Evolutionary conservation across 2,113 vertebrate species (phyloP).

Genomic region (Dasyprocta punctata): DNA sequence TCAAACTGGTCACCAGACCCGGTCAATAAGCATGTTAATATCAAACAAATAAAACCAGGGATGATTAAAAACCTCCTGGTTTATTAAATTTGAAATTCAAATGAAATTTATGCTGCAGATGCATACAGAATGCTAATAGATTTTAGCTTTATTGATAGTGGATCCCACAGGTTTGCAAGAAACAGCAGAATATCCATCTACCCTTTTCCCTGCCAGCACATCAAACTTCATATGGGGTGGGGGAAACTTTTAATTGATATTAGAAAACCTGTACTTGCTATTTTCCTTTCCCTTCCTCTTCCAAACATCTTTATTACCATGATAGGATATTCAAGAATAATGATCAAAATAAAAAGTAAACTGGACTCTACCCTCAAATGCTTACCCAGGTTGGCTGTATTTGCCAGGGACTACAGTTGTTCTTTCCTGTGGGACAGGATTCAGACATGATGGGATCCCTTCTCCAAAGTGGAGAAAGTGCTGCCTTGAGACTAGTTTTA

Average conservation of each 20-base stretch:
- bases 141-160: slow-evolving; percentile 89
- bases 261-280: slow-evolving; percentile 61
- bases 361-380: slow-evolving; percentile 68
- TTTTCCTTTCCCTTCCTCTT: neutral
- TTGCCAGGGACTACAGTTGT: slow-evolving; percentile 71
- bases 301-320: slow-evolving; percentile 61
- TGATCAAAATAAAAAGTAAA: slow-evolving; percentile 77
- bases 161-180: slow-evolving; percentile 91
- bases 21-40: slow-evolving; percentile 99
- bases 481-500: slow-evolving; percentile 60
- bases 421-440: slow-evolving; percentile 37
- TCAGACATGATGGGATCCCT: slow-evolving; percentile 69
- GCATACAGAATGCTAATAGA: slow-evolving; percentile 96
- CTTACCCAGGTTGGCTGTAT: slow-evolving; percentile 62
- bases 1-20: slow-evolving; percentile 99
- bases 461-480: slow-evolving; percentile 71
- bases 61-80: slow-evolving; percentile 99
- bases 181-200: slow-evolving; percentile 83
- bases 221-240: slow-evolving; percentile 79
- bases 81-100: slow-evolving; percentile 99
- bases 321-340: slow-evolving; percentile 75
- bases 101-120: slow-evolving; percentile 98
- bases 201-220: slow-evolving; percentile 43
- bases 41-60: slow-evolving; percentile 99
- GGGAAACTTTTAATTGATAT: slow-evolving; percentile 84